Evolutionary conservation across 2,888 invertebrate species (phyloP).

Genomic region (Oithona nana): DNA sequence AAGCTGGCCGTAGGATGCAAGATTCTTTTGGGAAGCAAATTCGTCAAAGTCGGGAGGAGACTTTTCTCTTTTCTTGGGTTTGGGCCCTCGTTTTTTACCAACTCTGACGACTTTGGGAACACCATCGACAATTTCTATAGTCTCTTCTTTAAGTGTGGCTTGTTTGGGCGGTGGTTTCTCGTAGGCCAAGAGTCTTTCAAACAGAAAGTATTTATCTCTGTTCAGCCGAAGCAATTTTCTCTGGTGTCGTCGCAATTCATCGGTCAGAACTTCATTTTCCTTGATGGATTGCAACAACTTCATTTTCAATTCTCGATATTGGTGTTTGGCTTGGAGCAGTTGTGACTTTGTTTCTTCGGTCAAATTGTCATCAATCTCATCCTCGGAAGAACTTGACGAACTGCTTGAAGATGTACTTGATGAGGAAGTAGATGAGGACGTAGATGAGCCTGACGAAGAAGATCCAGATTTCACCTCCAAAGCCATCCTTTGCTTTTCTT

Average conservation of each 20-base stretch:
- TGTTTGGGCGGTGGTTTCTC: not conserved
- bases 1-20: too few relatives aligned
- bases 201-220: not conserved
- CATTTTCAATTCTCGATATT: not conserved
- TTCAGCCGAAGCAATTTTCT: not conserved
- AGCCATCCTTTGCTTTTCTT: too few relatives aligned
- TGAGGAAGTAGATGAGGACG: not conserved
- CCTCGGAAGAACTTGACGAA: not conserved
- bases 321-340: not conserved
- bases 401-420: not conserved
- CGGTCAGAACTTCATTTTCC: not conserved
- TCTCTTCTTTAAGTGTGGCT: not conserved
- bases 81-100: not conserved
- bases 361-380: not conserved
- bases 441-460: not conserved
- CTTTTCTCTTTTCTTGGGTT: not conserved
- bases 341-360: not conserved
- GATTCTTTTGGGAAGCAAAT: too few relatives aligned
- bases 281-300: not conserved
- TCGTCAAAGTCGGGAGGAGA: not conserved
- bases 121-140: not conserved
- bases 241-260: not conserved
- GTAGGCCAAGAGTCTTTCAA: not conserved
- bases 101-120: not conserved
- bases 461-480: too few relatives aligned